Percentiles rank a stretch among this genome's conserved stretches.
phyloP scores from a whole-genome alignment of 1,140 invertebrate species.

The Meloidogyne exigua region DNA sequence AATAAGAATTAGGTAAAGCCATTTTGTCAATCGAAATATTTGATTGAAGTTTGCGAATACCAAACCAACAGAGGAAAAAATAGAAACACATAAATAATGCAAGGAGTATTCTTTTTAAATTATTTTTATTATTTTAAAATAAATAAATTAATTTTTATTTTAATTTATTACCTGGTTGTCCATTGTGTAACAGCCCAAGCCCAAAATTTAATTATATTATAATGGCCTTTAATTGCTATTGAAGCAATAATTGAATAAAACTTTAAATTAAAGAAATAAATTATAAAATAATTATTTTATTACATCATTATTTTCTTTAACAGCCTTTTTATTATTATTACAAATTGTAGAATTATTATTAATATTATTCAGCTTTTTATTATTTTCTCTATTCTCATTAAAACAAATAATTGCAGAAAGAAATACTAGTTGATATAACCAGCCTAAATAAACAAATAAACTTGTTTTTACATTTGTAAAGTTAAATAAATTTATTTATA shows the following conservation, averaged over 20 bases:
- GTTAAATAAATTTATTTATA: slow-evolving; percentile 61
- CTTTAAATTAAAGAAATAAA: not conserved
- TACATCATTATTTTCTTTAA: not conserved
- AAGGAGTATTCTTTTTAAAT: slow-evolving; percentile 36
- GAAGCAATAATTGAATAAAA: not conserved
- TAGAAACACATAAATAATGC: slow-evolving; percentile 48
- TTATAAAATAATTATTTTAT: not conserved
- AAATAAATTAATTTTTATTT: not conserved
- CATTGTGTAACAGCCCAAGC: slow-evolving; percentile 48
- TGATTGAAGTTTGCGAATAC: slow-evolving; percentile 52
- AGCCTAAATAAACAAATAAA: slow-evolving; percentile 3
- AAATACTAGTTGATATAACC: slow-evolving; percentile 83
- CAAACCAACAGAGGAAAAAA: slow-evolving; percentile 55
- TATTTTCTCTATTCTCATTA: slow-evolving; percentile 69
- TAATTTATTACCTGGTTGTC: slow-evolving; percentile 37
- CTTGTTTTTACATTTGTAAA: slow-evolving; percentile 63
- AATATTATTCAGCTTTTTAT: not conserved
- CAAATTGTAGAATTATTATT: not conserved
- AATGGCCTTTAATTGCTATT: slow-evolving; percentile 31
- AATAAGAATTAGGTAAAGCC: slow-evolving; percentile 58
- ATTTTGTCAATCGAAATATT: slow-evolving; percentile 61
- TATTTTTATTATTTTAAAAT: not conserved
- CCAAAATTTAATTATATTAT: slow-evolving; percentile 45
- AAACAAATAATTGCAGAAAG: slow-evolving; percentile 80
- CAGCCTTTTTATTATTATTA: not conserved